A percentile compares a stretch with the other conserved stretches of the same genome.
These are phyloP conservation scores for Chelonia mydas DNA, from an alignment of 2,797 vertebrate species.

Conservation along the genomic window DNA sequence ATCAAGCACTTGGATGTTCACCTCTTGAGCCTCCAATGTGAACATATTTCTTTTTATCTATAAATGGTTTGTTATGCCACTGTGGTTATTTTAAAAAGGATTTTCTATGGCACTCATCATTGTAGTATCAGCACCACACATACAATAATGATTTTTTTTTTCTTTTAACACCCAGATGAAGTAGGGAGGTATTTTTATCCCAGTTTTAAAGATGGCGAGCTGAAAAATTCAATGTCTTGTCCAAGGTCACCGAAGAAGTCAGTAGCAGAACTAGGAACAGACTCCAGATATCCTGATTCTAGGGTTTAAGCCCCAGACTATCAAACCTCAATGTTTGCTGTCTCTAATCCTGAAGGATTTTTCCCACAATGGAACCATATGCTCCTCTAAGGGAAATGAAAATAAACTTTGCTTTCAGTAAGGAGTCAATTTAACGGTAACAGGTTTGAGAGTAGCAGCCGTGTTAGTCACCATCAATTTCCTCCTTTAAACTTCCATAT, in stretches of 20 bases:
- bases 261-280: neutral
- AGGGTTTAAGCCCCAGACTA: neutral
- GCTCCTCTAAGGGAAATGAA: conserved; percentile 1
- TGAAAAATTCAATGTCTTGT: conserved; percentile 25
- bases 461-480: neutral
- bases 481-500: neutral
- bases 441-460: no score
- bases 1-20: conserved; percentile 18
- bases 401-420: neutral
- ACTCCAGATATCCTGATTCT: neutral
- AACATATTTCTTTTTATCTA: neutral
- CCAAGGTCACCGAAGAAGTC: conserved; percentile 38
- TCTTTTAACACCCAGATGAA: conserved; percentile 14
- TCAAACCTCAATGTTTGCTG: neutral
- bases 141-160: neutral
- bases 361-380: neutral
- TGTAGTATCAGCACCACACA: neutral
- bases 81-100: neutral
- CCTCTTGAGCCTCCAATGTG: neutral
- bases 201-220: neutral
- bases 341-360: neutral
- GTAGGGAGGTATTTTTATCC: neutral
- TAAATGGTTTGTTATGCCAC: neutral
- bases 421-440: neutral
- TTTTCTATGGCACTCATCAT: neutral